Evolutionary conservation across 1,140 invertebrate genomes (phyloP), one percentile per base, ranked within the genome.

Genomic region (Asobara japonica): DNA sequence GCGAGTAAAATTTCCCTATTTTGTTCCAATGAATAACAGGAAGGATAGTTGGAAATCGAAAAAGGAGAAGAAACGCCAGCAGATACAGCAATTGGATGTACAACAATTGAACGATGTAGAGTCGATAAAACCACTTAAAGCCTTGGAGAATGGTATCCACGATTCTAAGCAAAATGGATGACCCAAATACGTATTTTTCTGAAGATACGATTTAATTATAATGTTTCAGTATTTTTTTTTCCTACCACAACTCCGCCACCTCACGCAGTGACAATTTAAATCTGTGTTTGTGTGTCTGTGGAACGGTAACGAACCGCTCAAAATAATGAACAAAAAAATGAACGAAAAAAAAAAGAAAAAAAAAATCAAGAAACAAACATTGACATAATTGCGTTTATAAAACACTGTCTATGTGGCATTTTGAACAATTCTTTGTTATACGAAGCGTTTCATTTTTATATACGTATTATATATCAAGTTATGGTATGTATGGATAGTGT

Each of bases 151-250:
- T 33, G 83, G 83, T 20, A 70, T 85, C 3, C 78, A 84, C 29
- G 83, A 84, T 38, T 69, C 67, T 33, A 85, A 85, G 48, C 82
- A 85, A 62, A 85, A 83, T 31, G 81, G 72, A 78, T 78, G 72
- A 78, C 67, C 45, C 16, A 25, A 3, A 13, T 2, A 18, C 11
- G 2, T 8, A 22, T 25, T 0, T 45, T 18, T n/a, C 73, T 65
- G n/a, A 64, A 66, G 8, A 68, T 68, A 67, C 65, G 41, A 72
- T 72, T 74, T 65, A 67, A 62, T 30, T 65, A 67, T 56, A 56
- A 56, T 56, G 38, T 78, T 74, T 65, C 73, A 76, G 72, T 72
- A 77, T 73, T 65, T 64, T 51, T 41, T 72, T 73, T 74, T 67
- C 69, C 73, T 74, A 62, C 61, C 64, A 72, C 41, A 30, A 60